Evolutionary conservation across 1,140 invertebrate species (phyloP), one percentile per base, ranked within the genome.

Genomic region (Drosophila tristis): DNA sequence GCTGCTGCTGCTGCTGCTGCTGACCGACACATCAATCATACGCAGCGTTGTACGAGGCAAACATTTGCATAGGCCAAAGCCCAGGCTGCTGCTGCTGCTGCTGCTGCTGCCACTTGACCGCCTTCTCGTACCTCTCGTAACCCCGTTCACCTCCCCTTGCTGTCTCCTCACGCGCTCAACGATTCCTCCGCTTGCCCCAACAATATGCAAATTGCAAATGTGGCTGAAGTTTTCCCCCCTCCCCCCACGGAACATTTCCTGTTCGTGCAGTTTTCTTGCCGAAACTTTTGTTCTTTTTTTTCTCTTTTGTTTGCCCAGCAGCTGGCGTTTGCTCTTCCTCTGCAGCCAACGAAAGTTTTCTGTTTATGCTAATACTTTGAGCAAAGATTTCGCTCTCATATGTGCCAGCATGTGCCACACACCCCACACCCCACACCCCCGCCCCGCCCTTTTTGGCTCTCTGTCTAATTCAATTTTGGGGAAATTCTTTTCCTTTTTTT

Each of bases 1-100:
- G n/a, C n/a, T n/a, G n/a, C 9, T 25, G 4, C 7, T 29, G 29
- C 29, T 29, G 7, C 35, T 13, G 11, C 35, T 39, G 35, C 48
- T 85, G 62, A 74, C 64, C 78, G 56, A 60, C 82, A 89, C 79
- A 87, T 87, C 82, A 89, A 87, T 87, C 82, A 87, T 87, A 87
- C 82, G 82, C 82, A 72, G 25, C 54, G 82, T 73, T 78, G 74
- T 81, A 23, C 65, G 65, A n/a, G 31, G 45, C 66, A 86, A 86
- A 82, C 78, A 86, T 86, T 87, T 86, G 71, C 75, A 82, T 89
- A 89, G 82, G 73, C 43, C 50, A 39, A 13, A 13, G 11, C 20
- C 43, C 67, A 44, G 53, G 48, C 43, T 5, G 9, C 47, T 35
- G 54, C 48, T 23, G 1, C 23, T 23, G 23, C 23, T 23, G 43